phyloP scores from a whole-genome alignment of 2,888 invertebrate species.

The Lucinisca nassula region DNA sequence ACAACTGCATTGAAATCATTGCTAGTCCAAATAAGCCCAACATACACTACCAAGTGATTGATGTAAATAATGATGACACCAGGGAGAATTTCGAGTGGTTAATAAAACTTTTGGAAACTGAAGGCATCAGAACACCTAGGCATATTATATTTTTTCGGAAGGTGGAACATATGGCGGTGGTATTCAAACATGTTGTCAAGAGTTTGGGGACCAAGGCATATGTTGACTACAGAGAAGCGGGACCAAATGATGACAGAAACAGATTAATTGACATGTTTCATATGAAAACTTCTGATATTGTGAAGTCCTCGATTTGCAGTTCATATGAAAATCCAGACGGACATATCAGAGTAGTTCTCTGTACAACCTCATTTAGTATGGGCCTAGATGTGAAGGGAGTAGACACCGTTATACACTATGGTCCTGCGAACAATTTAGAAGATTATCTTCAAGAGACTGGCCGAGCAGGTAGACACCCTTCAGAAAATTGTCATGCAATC shows the following conservation, averaged over 20 bases:
- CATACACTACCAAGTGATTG: constrained; percentile 22
- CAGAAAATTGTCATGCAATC: constrained; percentile 37
- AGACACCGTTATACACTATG: constrained; percentile 51
- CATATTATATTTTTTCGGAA: constrained; percentile 34
- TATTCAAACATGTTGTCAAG: constrained; percentile 18
- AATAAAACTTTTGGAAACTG: constrained; percentile 2
- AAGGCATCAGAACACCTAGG: constrained; percentile 15
- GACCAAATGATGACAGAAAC: constrained; percentile 13
- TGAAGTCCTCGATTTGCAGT: constrained; percentile 33
- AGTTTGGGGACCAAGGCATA: constrained; percentile 14
- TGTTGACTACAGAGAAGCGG: constrained; percentile 1
- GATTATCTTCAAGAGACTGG: constrained; percentile 58
- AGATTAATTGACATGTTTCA: constrained; percentile 22
- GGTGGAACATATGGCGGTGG: constrained; percentile 32
- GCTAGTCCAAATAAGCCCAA: constrained; percentile 37
- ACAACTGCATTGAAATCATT: constrained; percentile 8
- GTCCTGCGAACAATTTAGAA: constrained; percentile 49
- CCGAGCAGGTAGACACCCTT: constrained; percentile 37
- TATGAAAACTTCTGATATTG: constrained; percentile 17
- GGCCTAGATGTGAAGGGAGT: constrained; percentile 59
- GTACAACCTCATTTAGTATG: constrained; percentile 58
- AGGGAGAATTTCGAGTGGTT: constrained; percentile 37
- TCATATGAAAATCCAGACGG: constrained; percentile 46
- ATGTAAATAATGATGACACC: constrained; percentile 6
- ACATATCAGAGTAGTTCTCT: constrained; percentile 49